A percentile compares a stretch with the other conserved stretches of the same genome.
Evolutionary conservation across 2,888 invertebrate genomes (phyloP).

Genomic region (Carcina quercana): DNA sequence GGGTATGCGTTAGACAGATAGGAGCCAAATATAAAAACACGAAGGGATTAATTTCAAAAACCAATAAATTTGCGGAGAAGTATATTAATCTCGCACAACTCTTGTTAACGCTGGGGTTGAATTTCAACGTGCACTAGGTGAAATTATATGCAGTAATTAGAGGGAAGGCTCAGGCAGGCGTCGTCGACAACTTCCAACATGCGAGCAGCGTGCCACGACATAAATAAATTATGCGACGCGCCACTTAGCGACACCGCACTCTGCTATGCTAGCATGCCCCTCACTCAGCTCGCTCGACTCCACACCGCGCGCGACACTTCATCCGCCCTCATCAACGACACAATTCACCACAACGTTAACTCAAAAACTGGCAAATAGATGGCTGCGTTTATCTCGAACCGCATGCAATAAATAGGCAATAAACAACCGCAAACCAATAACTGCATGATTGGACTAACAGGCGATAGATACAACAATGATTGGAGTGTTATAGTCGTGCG

Average conservation of each 20-base stretch:
- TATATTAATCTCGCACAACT: too few relatives aligned
- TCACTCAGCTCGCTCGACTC: too few relatives aligned
- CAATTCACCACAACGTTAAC: too few relatives aligned
- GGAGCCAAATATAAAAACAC: too few relatives aligned
- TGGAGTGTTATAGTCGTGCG: slow-evolving; percentile 10
- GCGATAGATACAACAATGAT: slow-evolving; percentile 17
- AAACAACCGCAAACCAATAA: slow-evolving; percentile 22
- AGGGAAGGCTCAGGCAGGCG: slow-evolving; percentile 28
- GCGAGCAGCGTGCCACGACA: slow-evolving; percentile 61
- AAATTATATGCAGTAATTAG: slow-evolving; percentile 37
- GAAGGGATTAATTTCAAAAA: too few relatives aligned
- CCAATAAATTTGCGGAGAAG: too few relatives aligned
- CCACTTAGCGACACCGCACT: slow-evolving; percentile 47
- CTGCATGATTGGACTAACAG: slow-evolving; percentile 24
- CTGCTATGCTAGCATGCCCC: slow-evolving; percentile 19
- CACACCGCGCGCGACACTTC: slow-evolving; percentile 13
- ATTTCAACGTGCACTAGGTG: too few relatives aligned
- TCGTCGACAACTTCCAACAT: slow-evolving; percentile 39
- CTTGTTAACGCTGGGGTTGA: too few relatives aligned
- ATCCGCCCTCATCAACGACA: slow-evolving; percentile 18
- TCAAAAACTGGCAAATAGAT: slow-evolving; percentile 26
- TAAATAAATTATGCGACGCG: slow-evolving; percentile 67
- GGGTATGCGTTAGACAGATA: too few relatives aligned
- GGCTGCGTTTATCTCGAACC: slow-evolving; percentile 25
- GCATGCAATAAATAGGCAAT: slow-evolving; percentile 26